Conservation (phyloP, 2,113 vertebrate species). For the Herpailurus yagouaroundi region DNA sequence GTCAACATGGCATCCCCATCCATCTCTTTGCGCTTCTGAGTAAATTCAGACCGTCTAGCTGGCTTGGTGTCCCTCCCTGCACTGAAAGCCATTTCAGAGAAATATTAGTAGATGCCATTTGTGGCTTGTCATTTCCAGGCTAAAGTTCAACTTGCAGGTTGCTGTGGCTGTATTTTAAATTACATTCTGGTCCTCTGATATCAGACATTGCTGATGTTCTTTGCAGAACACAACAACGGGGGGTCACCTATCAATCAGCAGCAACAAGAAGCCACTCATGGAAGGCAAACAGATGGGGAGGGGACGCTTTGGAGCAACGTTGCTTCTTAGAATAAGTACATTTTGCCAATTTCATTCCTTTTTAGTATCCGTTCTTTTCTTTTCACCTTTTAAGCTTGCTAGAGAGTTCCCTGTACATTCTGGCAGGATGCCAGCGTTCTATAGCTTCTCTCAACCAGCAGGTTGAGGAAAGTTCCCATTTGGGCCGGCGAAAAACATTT, state of each 20-base stretch:
- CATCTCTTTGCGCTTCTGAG: not conserved
- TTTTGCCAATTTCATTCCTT: conserved; percentile 12
- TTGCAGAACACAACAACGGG: not conserved
- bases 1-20: not conserved
- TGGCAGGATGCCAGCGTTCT: not conserved
- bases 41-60: not conserved
- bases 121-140: conserved; percentile 44
- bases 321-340: conserved; percentile 25
- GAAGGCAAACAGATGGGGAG: not conserved
- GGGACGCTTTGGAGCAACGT: not conserved
- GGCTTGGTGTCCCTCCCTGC: not conserved
- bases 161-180: conserved; percentile 53
- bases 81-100: conserved; percentile 1
- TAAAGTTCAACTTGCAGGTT: conserved; percentile 50
- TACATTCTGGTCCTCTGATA: conserved; percentile 32
- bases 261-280: not conserved
- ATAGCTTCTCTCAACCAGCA: not conserved
- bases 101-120: conserved; percentile 24
- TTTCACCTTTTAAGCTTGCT: conserved; percentile 18
- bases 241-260: conserved; percentile 3
- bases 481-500: not conserved
- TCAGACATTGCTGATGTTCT: conserved; percentile 32
- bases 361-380: not conserved
- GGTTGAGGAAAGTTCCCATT: not conserved
- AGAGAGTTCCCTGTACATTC: not conserved